These are phyloP conservation scores for Sylvilagus bachmani DNA, from an alignment of 2,113 vertebrate species.

Conservation along the genomic window DNA sequence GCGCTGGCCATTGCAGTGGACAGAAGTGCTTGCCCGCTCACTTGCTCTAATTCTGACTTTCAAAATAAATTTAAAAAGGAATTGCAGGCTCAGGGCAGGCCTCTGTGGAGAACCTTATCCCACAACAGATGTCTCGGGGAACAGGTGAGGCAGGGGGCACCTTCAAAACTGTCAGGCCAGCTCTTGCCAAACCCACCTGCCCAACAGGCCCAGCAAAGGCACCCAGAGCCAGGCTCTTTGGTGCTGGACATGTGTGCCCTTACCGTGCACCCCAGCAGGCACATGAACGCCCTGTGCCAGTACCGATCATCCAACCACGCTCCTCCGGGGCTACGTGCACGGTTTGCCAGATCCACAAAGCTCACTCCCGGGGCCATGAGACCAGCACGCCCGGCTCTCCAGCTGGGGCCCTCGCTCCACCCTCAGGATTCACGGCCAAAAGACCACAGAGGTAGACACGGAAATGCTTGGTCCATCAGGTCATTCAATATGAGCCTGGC, in stretches of 20 bases:
- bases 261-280: rapidly evolving
- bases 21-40: too few species aligned
- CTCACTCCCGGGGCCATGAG: neutral
- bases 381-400: too few species aligned
- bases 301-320: neutral
- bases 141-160: neutral
- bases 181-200: neutral
- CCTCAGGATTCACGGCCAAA: neutral
- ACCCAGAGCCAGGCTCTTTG: neutral
- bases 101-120: neutral
- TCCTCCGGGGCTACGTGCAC: neutral
- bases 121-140: rapidly evolving
- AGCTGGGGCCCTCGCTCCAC: neutral
- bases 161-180: neutral
- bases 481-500: neutral
- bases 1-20: too few species aligned
- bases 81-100: neutral
- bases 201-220: neutral
- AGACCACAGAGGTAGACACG: rapidly evolving
- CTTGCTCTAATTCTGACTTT: too few species aligned
- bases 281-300: rapidly evolving
- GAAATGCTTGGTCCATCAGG: neutral
- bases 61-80: neutral
- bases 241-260: neutral
- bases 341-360: neutral